Base-by-base conservation (phyloP, 2,888 invertebrate genomes). In the Lydus trimaculatus region DNA sequence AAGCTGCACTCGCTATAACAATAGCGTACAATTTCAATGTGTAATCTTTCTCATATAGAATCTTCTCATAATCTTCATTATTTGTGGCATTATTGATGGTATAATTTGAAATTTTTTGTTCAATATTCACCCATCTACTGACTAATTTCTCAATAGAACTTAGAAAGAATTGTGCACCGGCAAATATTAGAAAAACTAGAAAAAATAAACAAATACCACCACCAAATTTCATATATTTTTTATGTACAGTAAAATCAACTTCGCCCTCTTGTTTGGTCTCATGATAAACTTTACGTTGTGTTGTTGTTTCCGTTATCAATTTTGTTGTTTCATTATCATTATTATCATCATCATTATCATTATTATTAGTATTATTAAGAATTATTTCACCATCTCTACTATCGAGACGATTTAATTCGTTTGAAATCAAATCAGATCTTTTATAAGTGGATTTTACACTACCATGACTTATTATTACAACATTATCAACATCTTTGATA, bases 201-300 rank as follows among this genome's bases (percentile, higher is more conserved):
- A 80, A 31, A 31, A 81, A 61, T n/a, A 79, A 74, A 9, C 73
- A 72, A n/a, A 76, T 68, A 28, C 83, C 82, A 58, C 82, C 82
- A 61, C 79, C 78, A 39, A 74, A 79, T 62, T 73, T 74, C 60
- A 80, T 80, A 67, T 83, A 84, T 63, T 76, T 74, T n/a, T 75
- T 71, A 65, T 83, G 84, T 15, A 81, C 78, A 8, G 66, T 70
- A 48, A 75, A 70, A 6, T 75, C 73, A 7, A 84, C 82, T 48
- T 76, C 74, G 8, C 83, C 83, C 39, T 70, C 36, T 68, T 79
- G 71, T n/a, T 78, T 77, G 8, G 75, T 69, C 65, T 83, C 83
- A 58, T 76, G 74, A 59, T 81, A 80, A 17, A 80, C 65, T 72
- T 75, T 72, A 31, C 69, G 69, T 1, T 17, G 9, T 25, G 36